Conservation (phyloP, 2,888 invertebrate genomes). For the Fabriciana adippe region DNA sequence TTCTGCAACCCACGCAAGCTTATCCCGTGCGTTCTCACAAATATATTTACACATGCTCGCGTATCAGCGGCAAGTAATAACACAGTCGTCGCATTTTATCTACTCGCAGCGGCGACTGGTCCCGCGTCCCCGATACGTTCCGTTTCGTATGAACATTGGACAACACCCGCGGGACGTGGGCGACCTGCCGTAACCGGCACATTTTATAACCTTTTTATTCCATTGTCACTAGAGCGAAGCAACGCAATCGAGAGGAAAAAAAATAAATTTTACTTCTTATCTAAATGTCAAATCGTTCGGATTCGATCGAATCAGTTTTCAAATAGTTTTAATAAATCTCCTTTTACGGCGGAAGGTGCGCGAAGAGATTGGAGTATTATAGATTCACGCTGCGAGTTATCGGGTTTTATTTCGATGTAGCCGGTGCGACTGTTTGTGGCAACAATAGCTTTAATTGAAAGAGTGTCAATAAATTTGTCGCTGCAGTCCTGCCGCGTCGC, state of each 20-base stretch:
- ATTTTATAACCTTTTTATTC: conserved; percentile 82
- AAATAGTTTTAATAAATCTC: conserved; percentile 83
- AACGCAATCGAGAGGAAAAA: conserved; percentile 74
- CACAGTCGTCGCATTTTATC: conserved; percentile 75
- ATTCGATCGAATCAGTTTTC: conserved; percentile 82
- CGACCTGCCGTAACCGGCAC: conserved; percentile 70
- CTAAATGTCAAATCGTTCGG: conserved; percentile 82
- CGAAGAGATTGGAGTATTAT: conserved; percentile 69
- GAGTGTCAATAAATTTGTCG: conserved; percentile 82
- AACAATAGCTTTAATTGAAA: conserved; percentile 82
- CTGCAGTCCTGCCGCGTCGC: conserved; percentile 61
- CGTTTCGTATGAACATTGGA: conserved; percentile 60
- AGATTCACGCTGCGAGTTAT: conserved; percentile 77
- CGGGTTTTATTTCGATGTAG: conserved; percentile 78
- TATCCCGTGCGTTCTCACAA: conserved; percentile 76
- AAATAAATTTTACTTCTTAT: conserved; percentile 82
- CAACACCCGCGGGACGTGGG: conserved; percentile 75
- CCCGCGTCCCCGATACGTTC: conserved; percentile 54
- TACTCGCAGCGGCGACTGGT: conserved; percentile 58
- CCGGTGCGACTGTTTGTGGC: conserved; percentile 67
- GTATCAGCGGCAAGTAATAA: conserved; percentile 68
- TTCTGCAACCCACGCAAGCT: conserved; percentile 70
- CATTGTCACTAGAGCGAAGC: conserved; percentile 76
- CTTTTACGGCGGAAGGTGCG: conserved; percentile 74
- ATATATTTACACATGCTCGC: conserved; percentile 79